These are phyloP conservation scores for Tuberolachnus salignus DNA, from an alignment of 2,888 invertebrate genomes.

Conservation along the genomic window DNA sequence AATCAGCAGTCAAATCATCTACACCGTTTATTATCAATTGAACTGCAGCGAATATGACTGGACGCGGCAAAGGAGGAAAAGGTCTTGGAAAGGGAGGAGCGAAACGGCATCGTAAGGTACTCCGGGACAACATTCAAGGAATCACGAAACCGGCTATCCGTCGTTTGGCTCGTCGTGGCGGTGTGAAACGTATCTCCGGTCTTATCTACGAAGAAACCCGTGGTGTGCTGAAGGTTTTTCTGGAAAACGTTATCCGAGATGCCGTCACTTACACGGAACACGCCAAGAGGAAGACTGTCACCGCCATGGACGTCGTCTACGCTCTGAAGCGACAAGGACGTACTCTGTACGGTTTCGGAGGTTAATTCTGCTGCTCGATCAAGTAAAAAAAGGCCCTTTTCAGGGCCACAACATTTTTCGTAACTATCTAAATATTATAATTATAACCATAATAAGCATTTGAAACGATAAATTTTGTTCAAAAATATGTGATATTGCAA, in stretches of 20 bases:
- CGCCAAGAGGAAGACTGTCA: conserved; percentile 65
- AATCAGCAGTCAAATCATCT: too few relatives aligned
- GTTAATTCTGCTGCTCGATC: too few relatives aligned
- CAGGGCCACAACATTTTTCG: too few relatives aligned
- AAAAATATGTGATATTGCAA: too few relatives aligned
- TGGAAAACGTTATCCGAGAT: conserved; percentile 80
- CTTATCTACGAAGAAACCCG: conserved; percentile 82
- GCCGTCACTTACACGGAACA: conserved; percentile 88
- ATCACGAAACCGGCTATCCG: conserved; percentile 81
- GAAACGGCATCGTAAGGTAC: conserved; percentile 81
- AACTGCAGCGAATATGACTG: conserved; percentile 70
- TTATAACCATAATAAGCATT: too few relatives aligned
- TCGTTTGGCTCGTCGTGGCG: conserved; percentile 74
- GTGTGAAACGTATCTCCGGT: conserved; percentile 66
- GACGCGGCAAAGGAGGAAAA: conserved; percentile 80
- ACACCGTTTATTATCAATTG: too few relatives aligned
- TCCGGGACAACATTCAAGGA: conserved; percentile 66
- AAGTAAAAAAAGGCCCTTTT: too few relatives aligned
- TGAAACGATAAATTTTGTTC: too few relatives aligned
- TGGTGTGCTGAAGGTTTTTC: conserved; percentile 79
- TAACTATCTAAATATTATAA: too few relatives aligned
- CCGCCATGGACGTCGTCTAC: conserved; percentile 75
- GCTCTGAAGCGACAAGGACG: conserved; percentile 65
- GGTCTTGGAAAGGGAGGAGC: conserved; percentile 81
- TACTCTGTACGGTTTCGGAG: conserved; percentile 81